phyloP scores from a whole-genome alignment of 2,113 vertebrate species.

The Nesogale talazaci region DNA sequence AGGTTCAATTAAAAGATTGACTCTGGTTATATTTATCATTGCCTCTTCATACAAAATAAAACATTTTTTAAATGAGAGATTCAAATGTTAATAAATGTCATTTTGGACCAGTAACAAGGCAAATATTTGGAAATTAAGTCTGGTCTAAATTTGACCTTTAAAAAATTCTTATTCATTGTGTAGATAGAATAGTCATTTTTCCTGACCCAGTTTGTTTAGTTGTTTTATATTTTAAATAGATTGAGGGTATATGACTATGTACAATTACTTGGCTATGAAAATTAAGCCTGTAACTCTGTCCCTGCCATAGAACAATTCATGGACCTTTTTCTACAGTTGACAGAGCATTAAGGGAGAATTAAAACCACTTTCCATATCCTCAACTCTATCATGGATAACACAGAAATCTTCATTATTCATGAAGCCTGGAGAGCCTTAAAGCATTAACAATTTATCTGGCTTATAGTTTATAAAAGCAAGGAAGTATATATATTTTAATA shows the following conservation, averaged over 20 bases:
- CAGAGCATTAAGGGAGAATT: constrained; percentile 83
- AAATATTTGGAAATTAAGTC: constrained; percentile 73
- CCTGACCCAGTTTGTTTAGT: constrained; percentile 75
- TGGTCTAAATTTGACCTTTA: constrained; percentile 65
- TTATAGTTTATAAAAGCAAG: constrained; percentile 80
- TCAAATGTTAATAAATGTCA: constrained; percentile 70
- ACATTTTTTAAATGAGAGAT: constrained; percentile 56
- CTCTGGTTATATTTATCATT: constrained; percentile 72
- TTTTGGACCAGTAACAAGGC: constrained; percentile 58
- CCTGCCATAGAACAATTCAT: constrained; percentile 74
- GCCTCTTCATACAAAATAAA: constrained; percentile 61
- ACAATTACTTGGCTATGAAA: constrained; percentile 81
- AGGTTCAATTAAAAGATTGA: constrained; percentile 69
- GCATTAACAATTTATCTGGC: constrained; percentile 84
- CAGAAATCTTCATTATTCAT: constrained; percentile 85
- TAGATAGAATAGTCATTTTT: constrained; percentile 66
- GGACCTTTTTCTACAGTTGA: constrained; percentile 77
- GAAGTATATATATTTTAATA: constrained; percentile 81
- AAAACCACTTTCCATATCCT: constrained; percentile 83
- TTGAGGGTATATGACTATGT: constrained; percentile 76
- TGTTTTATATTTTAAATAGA: constrained; percentile 76
- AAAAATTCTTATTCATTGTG: constrained; percentile 63
- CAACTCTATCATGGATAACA: constrained; percentile 84
- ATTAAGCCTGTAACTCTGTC: constrained; percentile 76
- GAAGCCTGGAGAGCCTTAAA: constrained; percentile 81